Evolutionary conservation across 2,888 invertebrate species (phyloP), one percentile per base, ranked within the genome.

Genomic region (Galerucella pusilla): DNA sequence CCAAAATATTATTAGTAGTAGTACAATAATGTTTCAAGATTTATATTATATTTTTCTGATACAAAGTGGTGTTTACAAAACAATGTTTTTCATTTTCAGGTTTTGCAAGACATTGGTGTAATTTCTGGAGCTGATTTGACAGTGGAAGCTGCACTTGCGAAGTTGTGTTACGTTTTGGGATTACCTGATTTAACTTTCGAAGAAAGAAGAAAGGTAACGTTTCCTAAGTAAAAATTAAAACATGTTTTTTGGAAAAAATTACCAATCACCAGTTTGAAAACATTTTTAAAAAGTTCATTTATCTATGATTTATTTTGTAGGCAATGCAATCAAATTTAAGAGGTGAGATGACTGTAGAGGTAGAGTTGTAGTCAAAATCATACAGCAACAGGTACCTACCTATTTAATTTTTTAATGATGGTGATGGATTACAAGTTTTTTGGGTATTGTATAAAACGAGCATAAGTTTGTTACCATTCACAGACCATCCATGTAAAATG

Each of bases 111-210:
- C 71, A 90, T 90, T 72, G 96, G 96, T 0, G 93, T 96, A 1
- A 91, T 95, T 42, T 90, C 93, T 0, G 96, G 97, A 0, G 92
- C 90, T 73, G 97, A 97, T 84, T 95, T 97, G 95, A 98, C 98
- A 0, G 94, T 96, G 0, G 98, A 98, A 87, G 97, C 98, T 0
- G 97, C 98, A 0, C 90, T 98, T 10, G 93, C 96, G 2, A 99
- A 99, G 87, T 89, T 99, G 1, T 91, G 94, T 0, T 98, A 97
- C 83, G 95, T 98, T 0, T 88, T 98, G 35, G 94, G 96, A 0
- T 95, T 97, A 85, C 89, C 80, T 6, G 92, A 93, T 66, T 91
- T 94, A 88, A 89, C 89, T 65, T 88, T 77, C 72, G 59, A 71
- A 12, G 71, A 81, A 71, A 63, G 77, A 71, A 76, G 77, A 11